Evolutionary conservation across 1,140 invertebrate species (phyloP).

Genomic region (Drosophila subobscura): DNA sequence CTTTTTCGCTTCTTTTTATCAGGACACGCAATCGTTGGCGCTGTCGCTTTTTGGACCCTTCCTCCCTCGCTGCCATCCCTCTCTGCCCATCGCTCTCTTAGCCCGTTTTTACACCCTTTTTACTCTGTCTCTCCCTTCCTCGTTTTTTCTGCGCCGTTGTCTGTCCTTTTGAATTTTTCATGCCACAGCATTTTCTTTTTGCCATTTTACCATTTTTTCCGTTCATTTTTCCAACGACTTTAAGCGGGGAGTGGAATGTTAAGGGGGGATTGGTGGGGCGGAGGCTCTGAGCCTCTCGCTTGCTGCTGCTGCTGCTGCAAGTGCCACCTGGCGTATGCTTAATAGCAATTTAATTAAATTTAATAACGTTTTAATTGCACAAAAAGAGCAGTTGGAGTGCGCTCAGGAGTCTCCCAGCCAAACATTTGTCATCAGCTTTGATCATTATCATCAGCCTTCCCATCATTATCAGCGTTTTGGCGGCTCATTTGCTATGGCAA

Average conservation of each 20-base stretch:
- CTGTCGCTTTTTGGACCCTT: not conserved
- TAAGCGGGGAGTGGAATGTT: conserved; percentile 16
- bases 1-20: conserved; percentile 43
- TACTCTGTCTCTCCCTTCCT: not conserved
- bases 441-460: no score
- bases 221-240: conserved; percentile 18
- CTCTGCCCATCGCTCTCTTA: conserved; percentile 23
- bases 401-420: conserved; percentile 10
- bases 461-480: conserved; percentile 7
- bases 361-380: conserved; percentile 68
- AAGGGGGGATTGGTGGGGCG: no score
- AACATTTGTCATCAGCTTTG: no score
- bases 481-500: conserved; percentile 21
- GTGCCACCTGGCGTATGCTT: conserved; percentile 52
- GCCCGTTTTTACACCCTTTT: conserved; percentile 20
- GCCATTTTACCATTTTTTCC: not conserved
- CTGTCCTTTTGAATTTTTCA: conserved; percentile 57
- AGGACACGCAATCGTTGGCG: conserved; percentile 38
- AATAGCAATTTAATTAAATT: conserved; percentile 68
- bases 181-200: conserved; percentile 39
- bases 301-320: not conserved
- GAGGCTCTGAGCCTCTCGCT: conserved; percentile 21
- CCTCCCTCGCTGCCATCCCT: conserved; percentile 14
- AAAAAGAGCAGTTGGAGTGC: not conserved
- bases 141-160: conserved; percentile 3